Percentiles rank a stretch among this genome's conserved stretches.
Conservation (phyloP, 2,888 invertebrate genomes). For the Tiliacea aurago region DNA sequence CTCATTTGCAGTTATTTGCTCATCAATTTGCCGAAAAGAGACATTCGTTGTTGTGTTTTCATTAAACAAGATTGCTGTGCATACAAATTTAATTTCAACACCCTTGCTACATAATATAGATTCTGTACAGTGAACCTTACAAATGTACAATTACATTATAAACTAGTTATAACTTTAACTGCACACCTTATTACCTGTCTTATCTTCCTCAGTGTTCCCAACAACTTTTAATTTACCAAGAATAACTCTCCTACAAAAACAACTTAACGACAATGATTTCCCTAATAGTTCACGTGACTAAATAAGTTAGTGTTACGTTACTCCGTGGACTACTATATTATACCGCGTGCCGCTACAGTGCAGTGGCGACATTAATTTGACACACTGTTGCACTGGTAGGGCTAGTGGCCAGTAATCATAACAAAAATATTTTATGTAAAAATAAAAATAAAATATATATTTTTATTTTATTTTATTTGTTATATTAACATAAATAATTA, state of each 20-base stretch:
- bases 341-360: too few relatives aligned
- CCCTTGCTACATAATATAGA: not conserved
- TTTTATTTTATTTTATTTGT: too few relatives aligned
- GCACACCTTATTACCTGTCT: conserved; percentile 11
- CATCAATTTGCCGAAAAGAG: conserved; percentile 42
- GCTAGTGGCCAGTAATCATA: too few relatives aligned
- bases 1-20: conserved; percentile 55
- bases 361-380: too few relatives aligned
- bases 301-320: conserved; percentile 50
- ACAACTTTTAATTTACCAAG: conserved; percentile 44
- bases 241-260: conserved; percentile 39
- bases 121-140: not conserved
- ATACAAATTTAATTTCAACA: conserved; percentile 22
- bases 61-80: conserved; percentile 1
- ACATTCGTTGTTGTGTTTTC: conserved; percentile 19
- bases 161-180: conserved; percentile 15
- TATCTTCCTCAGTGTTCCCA: conserved; percentile 6
- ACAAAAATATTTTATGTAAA: too few relatives aligned
- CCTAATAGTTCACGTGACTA: conserved; percentile 56
- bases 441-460: too few relatives aligned
- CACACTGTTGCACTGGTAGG: too few relatives aligned
- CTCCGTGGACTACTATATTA: conserved; percentile 31
- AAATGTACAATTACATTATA: not conserved
- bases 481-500: too few relatives aligned
- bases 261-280: conserved; percentile 52